Evolutionary conservation across 2,888 invertebrate genomes (phyloP).

Genomic region (Patella depressa): DNA sequence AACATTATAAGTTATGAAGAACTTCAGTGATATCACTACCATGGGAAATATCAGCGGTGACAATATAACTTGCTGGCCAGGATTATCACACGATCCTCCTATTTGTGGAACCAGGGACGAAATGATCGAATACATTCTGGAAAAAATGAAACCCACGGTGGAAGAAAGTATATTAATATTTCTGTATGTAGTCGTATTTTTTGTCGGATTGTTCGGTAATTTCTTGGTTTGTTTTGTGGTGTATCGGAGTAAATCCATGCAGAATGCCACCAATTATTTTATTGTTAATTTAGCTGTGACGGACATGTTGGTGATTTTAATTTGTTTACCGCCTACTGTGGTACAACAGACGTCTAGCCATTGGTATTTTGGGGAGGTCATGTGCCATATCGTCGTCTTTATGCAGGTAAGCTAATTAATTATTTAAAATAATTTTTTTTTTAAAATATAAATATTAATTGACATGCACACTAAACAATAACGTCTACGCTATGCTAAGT

Average conservation of each 20-base stretch:
- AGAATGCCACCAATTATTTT: neutral
- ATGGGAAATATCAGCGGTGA: neutral
- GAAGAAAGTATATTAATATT: neutral
- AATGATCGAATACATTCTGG: neutral
- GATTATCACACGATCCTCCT: neutral
- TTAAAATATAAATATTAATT: too few relatives aligned
- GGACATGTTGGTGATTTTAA: neutral
- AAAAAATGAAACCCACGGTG: neutral
- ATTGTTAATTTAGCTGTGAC: slow-evolving; percentile 1
- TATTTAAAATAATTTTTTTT: too few relatives aligned
- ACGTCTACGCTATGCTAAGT: too few relatives aligned
- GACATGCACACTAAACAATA: too few relatives aligned
- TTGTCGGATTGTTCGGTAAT: neutral
- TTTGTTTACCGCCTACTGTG: neutral
- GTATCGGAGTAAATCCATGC: neutral
- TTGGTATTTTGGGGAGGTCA: slow-evolving; percentile 1
- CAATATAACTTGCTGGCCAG: neutral
- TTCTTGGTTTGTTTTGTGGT: slow-evolving; percentile 4
- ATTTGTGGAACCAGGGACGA: neutral
- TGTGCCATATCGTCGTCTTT: neutral
- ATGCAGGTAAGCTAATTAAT: neutral
- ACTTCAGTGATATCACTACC: too few relatives aligned
- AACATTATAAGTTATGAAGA: too few relatives aligned
- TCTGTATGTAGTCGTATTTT: neutral
- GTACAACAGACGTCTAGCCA: neutral